Evolutionary conservation across 1,140 invertebrate genomes (phyloP).

Genomic region (Plectrocnemia conspersa): DNA sequence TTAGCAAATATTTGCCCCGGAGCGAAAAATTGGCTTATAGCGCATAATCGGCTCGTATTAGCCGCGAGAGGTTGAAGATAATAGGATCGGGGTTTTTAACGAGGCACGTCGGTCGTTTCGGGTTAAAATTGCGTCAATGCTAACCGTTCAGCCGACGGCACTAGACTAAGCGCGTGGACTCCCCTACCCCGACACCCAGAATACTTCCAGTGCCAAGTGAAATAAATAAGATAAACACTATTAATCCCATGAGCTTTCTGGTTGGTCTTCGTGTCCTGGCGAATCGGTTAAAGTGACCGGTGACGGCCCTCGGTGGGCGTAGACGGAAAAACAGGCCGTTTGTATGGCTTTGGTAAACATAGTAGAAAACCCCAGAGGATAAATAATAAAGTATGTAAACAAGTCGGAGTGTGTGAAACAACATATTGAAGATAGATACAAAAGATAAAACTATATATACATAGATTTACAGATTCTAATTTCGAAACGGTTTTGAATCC

Average conservation of each 20-base stretch:
- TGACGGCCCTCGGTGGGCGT: no score
- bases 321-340: no score
- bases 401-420: no score
- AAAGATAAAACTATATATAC: no score
- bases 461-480: no score
- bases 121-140: conserved; percentile 8
- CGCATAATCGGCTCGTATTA: neutral
- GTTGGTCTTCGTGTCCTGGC: neutral
- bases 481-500: no score
- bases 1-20: conserved; percentile 5
- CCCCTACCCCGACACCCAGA: neutral
- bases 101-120: neutral
- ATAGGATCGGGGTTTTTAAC: neutral
- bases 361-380: no score
- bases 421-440: no score
- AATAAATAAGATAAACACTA: conserved; percentile 10
- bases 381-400: no score
- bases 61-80: no score
- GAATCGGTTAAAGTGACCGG: no score
- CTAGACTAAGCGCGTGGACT: conserved; percentile 6
- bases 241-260: neutral
- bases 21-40: neutral
- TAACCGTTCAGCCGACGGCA: conserved; percentile 15
- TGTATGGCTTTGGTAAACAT: no score
- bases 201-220: neutral